These are phyloP conservation scores for Chaenodraco wilsoni DNA, from an alignment of 2,797 vertebrate species.

Conservation along the genomic window DNA sequence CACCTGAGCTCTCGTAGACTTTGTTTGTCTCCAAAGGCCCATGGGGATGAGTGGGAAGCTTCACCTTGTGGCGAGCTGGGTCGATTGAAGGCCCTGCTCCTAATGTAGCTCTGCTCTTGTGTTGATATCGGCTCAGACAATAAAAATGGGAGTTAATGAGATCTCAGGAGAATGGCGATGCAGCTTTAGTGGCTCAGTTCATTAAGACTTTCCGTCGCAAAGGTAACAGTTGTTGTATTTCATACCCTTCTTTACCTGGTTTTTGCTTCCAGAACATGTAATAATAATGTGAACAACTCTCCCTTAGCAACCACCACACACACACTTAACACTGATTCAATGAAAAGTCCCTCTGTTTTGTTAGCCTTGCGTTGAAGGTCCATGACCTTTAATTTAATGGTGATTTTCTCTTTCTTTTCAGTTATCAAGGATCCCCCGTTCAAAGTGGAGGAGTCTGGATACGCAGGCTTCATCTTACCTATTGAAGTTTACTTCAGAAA, in stretches of 20 bases:
- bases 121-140: slow-evolving; percentile 17
- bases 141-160: slow-evolving; percentile 64
- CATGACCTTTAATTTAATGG: slow-evolving; percentile 10
- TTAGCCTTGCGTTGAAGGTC: slow-evolving; percentile 12
- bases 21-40: slow-evolving; percentile 74
- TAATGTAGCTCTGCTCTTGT: slow-evolving; percentile 38
- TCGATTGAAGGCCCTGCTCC: slow-evolving; percentile 31
- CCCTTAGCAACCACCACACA: slow-evolving; percentile 2
- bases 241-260: not conserved
- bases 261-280: not conserved
- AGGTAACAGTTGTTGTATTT: not conserved
- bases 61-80: slow-evolving; percentile 21
- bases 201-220: slow-evolving; percentile 18
- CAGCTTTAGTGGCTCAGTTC: slow-evolving; percentile 10
- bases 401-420: slow-evolving; percentile 75
- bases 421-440: slow-evolving; percentile 98
- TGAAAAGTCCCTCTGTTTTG: not conserved
- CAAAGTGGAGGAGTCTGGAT: slow-evolving; percentile 99
- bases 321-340: not conserved
- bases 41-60: slow-evolving; percentile 19
- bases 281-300: not conserved
- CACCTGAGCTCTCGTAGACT: slow-evolving; percentile 63
- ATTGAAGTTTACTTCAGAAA: slow-evolving; percentile 99
- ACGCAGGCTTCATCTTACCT: slow-evolving; percentile 98
- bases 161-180: slow-evolving; percentile 50